Evolutionary conservation across 2,113 vertebrate species (phyloP).

Genomic region (Rhynchopsitta pachyrhyncha): DNA sequence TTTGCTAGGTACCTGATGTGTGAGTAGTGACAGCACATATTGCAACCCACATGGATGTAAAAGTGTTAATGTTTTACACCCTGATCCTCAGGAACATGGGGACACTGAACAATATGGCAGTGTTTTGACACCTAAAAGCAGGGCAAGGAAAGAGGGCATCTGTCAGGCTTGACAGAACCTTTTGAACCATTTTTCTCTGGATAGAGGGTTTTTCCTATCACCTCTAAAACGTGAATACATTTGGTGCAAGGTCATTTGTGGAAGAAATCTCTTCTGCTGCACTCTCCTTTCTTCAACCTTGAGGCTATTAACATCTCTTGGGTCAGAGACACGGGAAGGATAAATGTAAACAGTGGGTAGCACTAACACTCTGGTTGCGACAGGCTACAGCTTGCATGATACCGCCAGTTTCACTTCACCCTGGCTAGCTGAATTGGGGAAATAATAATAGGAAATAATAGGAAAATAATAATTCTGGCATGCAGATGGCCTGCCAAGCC

Average conservation of each 20-base stretch:
- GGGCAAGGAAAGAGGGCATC: neutral
- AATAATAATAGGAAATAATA: neutral
- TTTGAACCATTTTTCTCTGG: neutral
- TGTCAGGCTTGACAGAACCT: neutral
- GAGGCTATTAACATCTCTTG: neutral
- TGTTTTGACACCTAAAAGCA: neutral
- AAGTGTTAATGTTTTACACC: neutral
- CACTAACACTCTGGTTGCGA: neutral
- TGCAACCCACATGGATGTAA: neutral
- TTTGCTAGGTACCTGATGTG: neutral
- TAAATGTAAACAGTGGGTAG: neutral
- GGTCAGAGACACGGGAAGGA: neutral
- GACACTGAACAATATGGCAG: rapidly evolving
- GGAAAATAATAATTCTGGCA: neutral
- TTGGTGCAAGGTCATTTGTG: neutral
- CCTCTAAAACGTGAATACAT: neutral
- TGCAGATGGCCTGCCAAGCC: neutral
- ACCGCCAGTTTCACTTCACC: neutral
- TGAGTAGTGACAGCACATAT: neutral
- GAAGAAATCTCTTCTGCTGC: neutral
- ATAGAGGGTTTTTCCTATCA: neutral
- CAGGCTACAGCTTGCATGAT: neutral
- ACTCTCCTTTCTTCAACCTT: neutral
- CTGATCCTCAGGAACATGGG: neutral
- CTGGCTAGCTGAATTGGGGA: neutral